Conservation (phyloP, 2,113 vertebrate genomes). For the Rynchops niger region DNA sequence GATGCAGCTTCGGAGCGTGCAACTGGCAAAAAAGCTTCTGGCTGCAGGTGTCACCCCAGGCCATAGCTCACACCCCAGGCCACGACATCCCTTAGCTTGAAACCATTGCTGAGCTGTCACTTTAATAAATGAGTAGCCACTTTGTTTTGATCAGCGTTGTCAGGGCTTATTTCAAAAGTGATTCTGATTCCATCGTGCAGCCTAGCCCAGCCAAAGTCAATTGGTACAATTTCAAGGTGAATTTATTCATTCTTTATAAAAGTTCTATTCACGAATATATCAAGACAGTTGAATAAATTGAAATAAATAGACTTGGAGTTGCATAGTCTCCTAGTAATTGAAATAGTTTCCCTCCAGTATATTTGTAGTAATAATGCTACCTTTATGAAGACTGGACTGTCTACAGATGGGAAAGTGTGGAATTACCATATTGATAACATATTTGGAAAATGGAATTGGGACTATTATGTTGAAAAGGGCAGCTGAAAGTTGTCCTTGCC, state of each 20-base stretch:
- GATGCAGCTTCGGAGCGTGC: slow-evolving; percentile 62
- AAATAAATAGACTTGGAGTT: slow-evolving; percentile 86
- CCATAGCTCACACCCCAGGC: slow-evolving; percentile 72
- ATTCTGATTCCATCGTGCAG: slow-evolving; percentile 73
- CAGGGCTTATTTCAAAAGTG: slow-evolving; percentile 78
- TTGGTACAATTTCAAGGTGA: slow-evolving; percentile 85
- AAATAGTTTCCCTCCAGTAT: slow-evolving; percentile 78
- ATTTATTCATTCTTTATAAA: slow-evolving; percentile 83
- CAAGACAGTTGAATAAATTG: slow-evolving; percentile 84
- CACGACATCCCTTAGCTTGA: slow-evolving; percentile 63
- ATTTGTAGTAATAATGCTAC: slow-evolving; percentile 80
- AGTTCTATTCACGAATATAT: slow-evolving; percentile 77
- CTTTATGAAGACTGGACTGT: slow-evolving; percentile 74
- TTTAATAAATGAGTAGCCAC: slow-evolving; percentile 78
- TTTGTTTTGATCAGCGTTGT: slow-evolving; percentile 82
- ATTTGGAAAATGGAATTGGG: slow-evolving; percentile 76
- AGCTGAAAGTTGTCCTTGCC: slow-evolving; percentile 73
- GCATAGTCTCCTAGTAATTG: slow-evolving; percentile 80
- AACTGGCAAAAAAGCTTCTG: slow-evolving; percentile 56
- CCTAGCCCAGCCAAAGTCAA: slow-evolving; percentile 78
- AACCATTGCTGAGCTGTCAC: slow-evolving; percentile 76
- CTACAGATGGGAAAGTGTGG: slow-evolving; percentile 73
- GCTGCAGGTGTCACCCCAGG: slow-evolving; percentile 62
- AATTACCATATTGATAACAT: slow-evolving; percentile 86
- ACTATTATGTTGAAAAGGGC: slow-evolving; percentile 76